Conservation (phyloP, 2,888 invertebrate genomes). For the Hydropsyche betteni region DNA sequence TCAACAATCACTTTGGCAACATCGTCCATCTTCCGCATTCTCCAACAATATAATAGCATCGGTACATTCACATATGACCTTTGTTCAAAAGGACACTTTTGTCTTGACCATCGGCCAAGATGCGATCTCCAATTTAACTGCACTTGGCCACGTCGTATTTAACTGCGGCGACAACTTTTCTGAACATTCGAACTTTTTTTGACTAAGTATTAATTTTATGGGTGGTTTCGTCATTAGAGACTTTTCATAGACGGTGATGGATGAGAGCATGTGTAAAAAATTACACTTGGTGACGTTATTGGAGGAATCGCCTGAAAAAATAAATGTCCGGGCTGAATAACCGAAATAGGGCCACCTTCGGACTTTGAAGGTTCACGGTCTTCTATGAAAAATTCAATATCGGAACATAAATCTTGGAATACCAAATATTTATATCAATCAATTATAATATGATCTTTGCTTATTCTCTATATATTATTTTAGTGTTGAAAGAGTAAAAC, state of each 20-base stretch:
- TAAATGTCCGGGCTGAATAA: too few relatives aligned
- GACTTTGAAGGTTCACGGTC: background rate
- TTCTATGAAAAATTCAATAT: background rate
- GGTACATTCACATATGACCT: slow-evolving; percentile 46
- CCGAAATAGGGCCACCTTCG: slow-evolving; percentile 15
- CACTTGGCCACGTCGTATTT: too few relatives aligned
- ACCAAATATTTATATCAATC: too few relatives aligned
- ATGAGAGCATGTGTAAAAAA: slow-evolving; percentile 11
- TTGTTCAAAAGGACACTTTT: slow-evolving; percentile 35
- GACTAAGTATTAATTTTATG: background rate
- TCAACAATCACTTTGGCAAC: background rate
- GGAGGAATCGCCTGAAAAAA: too few relatives aligned
- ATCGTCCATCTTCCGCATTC: slow-evolving; percentile 28
- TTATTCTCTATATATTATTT: too few relatives aligned
- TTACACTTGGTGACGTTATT: background rate
- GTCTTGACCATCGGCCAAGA: slow-evolving; percentile 39
- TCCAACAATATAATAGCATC: slow-evolving; percentile 13
- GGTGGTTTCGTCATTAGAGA: slow-evolving; percentile 17
- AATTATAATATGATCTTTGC: too few relatives aligned
- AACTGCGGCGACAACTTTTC: too few relatives aligned
- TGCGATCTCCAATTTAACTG: background rate
- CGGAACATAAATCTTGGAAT: too few relatives aligned
- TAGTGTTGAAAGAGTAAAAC: too few relatives aligned
- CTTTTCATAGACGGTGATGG: background rate
- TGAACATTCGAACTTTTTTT: too few relatives aligned